Percentiles rank a stretch among this genome's conserved stretches.
phyloP scores from a whole-genome alignment of 1,140 invertebrate species.

The Steinernema khuongi region DNA sequence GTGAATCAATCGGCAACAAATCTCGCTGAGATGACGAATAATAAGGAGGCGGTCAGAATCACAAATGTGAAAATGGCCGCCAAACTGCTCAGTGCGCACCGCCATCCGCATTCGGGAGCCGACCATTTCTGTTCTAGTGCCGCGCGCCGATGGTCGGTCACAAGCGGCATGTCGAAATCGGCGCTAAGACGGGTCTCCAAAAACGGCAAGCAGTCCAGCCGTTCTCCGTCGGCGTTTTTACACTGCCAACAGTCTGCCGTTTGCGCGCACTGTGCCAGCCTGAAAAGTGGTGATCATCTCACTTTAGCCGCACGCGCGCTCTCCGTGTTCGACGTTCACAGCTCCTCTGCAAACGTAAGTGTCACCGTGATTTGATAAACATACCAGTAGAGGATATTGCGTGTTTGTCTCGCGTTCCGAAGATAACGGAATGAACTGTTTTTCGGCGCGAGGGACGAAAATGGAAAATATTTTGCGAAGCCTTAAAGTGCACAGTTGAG shows the following conservation, averaged over 20 bases:
- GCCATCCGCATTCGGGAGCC: slow-evolving; percentile 7
- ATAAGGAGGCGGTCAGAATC: slow-evolving; percentile 14
- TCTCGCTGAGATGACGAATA: slow-evolving; percentile 15
- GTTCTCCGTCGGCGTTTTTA: background rate
- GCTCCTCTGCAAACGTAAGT: background rate
- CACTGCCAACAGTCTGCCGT: background rate
- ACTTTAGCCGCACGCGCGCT: background rate
- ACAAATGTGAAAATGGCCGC: slow-evolving; percentile 13
- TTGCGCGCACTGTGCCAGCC: background rate
- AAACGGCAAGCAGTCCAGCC: background rate
- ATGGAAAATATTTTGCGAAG: background rate
- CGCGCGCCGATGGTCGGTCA: background rate
- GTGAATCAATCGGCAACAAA: slow-evolving; percentile 15
- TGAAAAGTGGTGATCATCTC: background rate
- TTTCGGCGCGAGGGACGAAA: background rate
- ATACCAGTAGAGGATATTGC: background rate
- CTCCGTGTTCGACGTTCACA: background rate
- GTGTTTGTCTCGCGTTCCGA: background rate
- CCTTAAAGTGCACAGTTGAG: background rate
- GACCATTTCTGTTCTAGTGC: background rate
- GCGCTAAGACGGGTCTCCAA: background rate
- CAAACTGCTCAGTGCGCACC: slow-evolving; percentile 8
- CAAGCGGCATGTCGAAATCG: background rate
- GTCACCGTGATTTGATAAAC: background rate
- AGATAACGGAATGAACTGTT: slow-evolving; percentile 1